Percentiles rank a stretch among this genome's conserved stretches.
phyloP scores from a whole-genome alignment of 2,888 invertebrate species.

The Drosophila bunnanda region DNA sequence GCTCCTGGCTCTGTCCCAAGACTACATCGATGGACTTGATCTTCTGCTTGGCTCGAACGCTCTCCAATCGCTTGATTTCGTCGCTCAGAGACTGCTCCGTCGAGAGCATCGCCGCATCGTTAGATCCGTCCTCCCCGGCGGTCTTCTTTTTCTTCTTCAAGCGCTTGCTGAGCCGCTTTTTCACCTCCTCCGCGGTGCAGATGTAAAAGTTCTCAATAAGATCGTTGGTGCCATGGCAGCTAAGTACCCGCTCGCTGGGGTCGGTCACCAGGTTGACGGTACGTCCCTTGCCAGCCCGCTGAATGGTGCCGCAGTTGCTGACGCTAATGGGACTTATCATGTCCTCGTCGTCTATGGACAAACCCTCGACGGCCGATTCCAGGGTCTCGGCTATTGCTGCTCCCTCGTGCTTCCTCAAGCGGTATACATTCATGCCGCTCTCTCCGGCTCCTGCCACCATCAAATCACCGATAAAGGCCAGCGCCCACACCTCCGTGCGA shows the following conservation, averaged over 20 bases:
- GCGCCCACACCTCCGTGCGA: constrained; percentile 94
- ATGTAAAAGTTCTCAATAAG: constrained; percentile 93
- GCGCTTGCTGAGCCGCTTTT: constrained; percentile 89
- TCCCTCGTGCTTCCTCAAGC: constrained; percentile 86
- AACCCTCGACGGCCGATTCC: constrained; percentile 84
- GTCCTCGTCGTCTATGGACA: constrained; percentile 82
- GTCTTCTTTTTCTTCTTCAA: constrained; percentile 87
- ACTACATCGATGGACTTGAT: constrained; percentile 90
- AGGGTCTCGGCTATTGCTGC: constrained; percentile 84
- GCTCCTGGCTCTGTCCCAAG: constrained; percentile 89
- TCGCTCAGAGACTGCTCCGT: constrained; percentile 88
- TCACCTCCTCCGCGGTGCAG: constrained; percentile 90
- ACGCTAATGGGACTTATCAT: constrained; percentile 89
- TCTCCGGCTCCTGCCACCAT: constrained; percentile 95
- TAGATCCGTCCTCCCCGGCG: constrained; percentile 60
- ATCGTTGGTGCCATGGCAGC: constrained; percentile 93
- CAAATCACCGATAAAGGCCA: constrained; percentile 91
- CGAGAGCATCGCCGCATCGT: constrained; percentile 60
- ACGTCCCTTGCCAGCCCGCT: constrained; percentile 91
- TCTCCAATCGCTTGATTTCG: constrained; percentile 89
- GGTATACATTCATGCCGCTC: constrained; percentile 93
- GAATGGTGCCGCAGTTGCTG: constrained; percentile 91
- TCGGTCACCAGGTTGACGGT: constrained; percentile 91
- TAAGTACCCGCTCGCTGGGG: constrained; percentile 89
- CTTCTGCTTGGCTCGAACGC: constrained; percentile 88